A percentile compares a stretch with the other conserved stretches of the same genome.
phyloP scores from a whole-genome alignment of 2,888 invertebrate species.

The Smittia sp. region DNA sequence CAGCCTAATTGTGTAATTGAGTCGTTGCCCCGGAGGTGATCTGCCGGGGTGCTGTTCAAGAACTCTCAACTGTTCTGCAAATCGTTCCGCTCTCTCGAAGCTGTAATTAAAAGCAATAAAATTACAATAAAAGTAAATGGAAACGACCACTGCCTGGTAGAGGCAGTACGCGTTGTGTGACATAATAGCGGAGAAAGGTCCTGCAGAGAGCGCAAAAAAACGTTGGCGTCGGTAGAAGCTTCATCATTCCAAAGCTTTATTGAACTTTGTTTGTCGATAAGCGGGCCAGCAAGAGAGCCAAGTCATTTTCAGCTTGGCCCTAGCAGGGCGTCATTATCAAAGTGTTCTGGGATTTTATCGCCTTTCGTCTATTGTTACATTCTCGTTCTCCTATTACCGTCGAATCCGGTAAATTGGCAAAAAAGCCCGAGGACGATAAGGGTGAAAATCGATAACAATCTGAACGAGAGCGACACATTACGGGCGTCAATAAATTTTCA shows the following conservation, averaged over 20 bases:
- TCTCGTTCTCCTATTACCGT: slow-evolving; percentile 15
- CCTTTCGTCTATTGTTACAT: neutral
- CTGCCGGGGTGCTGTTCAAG: neutral
- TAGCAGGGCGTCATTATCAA: neutral
- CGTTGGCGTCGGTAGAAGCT: neutral
- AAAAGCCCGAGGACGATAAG: slow-evolving; percentile 19
- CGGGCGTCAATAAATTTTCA: slow-evolving; percentile 39
- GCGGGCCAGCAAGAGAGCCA: neutral
- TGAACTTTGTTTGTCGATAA: slow-evolving; percentile 6
- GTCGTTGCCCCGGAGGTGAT: slow-evolving; percentile 3
- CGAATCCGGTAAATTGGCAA: slow-evolving; percentile 33
- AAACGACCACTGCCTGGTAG: neutral
- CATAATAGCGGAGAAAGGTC: neutral
- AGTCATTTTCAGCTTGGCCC: neutral
- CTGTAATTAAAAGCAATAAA: slow-evolving; percentile 38
- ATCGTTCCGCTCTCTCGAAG: neutral
- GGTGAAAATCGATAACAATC: slow-evolving; percentile 39
- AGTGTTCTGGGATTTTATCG: slow-evolving; percentile 8
- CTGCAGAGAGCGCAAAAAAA: neutral
- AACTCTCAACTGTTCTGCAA: neutral
- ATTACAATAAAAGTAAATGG: slow-evolving; percentile 35
- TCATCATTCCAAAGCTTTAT: slow-evolving; percentile 9
- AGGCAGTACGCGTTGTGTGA: neutral
- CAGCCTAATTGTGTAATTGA: neutral
- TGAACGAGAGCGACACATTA: slow-evolving; percentile 27